phyloP scores from a whole-genome alignment of 2,888 invertebrate genomes.

The Pseudanteris insignis region DNA sequence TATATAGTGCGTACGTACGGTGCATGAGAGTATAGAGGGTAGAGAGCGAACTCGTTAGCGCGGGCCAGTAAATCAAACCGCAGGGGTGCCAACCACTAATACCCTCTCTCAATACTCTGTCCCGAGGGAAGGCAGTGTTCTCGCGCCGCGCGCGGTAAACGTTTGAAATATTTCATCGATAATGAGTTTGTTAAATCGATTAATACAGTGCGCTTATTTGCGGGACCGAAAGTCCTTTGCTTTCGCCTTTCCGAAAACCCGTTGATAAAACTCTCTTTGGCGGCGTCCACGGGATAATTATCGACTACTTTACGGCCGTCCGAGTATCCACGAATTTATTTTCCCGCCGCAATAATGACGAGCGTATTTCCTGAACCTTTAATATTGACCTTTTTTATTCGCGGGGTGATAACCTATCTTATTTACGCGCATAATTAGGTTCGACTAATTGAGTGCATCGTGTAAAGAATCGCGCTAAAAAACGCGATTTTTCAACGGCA shows the following conservation, averaged over 20 bases:
- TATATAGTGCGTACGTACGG: slow-evolving; percentile 17
- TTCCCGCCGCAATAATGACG: slow-evolving; percentile 19
- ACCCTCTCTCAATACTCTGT: slow-evolving; percentile 50
- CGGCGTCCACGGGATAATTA: slow-evolving; percentile 29
- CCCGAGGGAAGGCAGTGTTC: slow-evolving; percentile 53
- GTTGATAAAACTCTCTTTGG: slow-evolving; percentile 36
- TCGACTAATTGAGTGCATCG: slow-evolving; percentile 23
- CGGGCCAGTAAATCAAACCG: slow-evolving; percentile 64
- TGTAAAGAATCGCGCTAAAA: background rate
- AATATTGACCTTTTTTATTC: slow-evolving; percentile 16
- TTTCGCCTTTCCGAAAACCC: slow-evolving; percentile 38
- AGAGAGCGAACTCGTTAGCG: slow-evolving; percentile 59
- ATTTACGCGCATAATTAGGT: slow-evolving; percentile 24
- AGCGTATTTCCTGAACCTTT: slow-evolving; percentile 19
- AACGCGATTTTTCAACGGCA: background rate
- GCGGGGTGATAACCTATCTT: slow-evolving; percentile 24
- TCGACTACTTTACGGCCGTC: slow-evolving; percentile 31
- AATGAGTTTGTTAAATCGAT: slow-evolving; percentile 65
- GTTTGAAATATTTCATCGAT: slow-evolving; percentile 63
- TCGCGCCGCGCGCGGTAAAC: slow-evolving; percentile 59
- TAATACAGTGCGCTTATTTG: slow-evolving; percentile 52
- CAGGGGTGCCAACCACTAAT: slow-evolving; percentile 65
- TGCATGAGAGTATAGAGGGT: slow-evolving; percentile 12
- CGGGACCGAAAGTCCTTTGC: slow-evolving; percentile 35
- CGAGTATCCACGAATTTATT: slow-evolving; percentile 19